Conservation (phyloP, 1,140 invertebrate species). For the Drosophila virilis region DNA sequence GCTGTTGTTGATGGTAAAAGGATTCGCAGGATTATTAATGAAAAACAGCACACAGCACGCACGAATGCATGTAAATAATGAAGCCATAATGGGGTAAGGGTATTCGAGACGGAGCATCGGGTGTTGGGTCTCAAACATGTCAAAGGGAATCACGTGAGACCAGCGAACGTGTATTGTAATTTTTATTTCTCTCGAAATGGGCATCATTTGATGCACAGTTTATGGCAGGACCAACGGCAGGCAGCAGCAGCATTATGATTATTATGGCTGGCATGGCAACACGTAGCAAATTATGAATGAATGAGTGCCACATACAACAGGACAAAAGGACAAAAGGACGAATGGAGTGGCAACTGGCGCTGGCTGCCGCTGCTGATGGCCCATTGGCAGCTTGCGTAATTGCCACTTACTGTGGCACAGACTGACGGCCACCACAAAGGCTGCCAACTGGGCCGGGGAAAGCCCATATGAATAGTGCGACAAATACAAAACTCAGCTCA, state of each 20-base stretch:
- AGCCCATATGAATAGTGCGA: constrained; percentile 12
- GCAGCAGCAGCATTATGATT: constrained; percentile 51
- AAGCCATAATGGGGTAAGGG: constrained; percentile 17
- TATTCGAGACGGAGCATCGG: neutral
- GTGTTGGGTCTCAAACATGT: neutral
- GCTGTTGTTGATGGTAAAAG: constrained; percentile 38
- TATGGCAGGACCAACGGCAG: constrained; percentile 42
- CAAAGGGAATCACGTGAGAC: neutral
- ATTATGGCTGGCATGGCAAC: constrained; percentile 58
- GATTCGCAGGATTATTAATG: constrained; percentile 70
- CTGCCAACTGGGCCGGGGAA: neutral
- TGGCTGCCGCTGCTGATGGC: constrained; percentile 15
- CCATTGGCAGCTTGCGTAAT: constrained; percentile 66
- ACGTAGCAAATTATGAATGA: constrained; percentile 82
- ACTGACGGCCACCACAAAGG: too few relatives aligned
- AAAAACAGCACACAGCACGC: constrained; percentile 46
- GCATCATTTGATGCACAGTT: constrained; percentile 71
- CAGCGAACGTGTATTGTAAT: constrained; percentile 70
- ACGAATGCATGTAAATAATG: constrained; percentile 54
- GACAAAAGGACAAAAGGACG: constrained; percentile 13
- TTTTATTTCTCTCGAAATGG: constrained; percentile 51
- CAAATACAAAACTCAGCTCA: constrained; percentile 32
- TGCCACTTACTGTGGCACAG: constrained; percentile 53
- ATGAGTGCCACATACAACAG: constrained; percentile 45
- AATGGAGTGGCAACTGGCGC: constrained; percentile 3